Conservation (phyloP, 2,888 invertebrate genomes). For the Peribatodes rhomboidaria region DNA sequence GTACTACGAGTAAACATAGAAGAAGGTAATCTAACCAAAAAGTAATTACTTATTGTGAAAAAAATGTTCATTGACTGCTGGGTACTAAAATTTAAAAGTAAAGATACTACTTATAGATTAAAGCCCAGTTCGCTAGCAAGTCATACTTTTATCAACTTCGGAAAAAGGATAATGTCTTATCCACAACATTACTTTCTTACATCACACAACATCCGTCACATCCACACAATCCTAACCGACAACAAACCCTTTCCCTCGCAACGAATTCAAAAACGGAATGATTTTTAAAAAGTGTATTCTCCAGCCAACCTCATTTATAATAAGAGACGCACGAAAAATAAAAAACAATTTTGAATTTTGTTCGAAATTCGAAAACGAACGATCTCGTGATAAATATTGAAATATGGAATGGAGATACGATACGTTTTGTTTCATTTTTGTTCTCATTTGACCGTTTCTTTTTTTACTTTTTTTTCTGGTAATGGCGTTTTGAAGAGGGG, state of each 20-base stretch:
- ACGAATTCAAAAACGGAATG: slow-evolving; percentile 72
- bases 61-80: too few species aligned
- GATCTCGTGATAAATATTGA: slow-evolving; percentile 85
- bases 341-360: slow-evolving; percentile 76
- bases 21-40: too few species aligned
- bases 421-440: slow-evolving; percentile 74
- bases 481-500: slow-evolving; percentile 73
- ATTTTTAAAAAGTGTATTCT: slow-evolving; percentile 70
- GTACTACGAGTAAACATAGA: too few species aligned
- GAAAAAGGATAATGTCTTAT: background rate
- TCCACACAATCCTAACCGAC: slow-evolving; percentile 15
- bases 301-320: slow-evolving; percentile 77
- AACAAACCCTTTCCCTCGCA: slow-evolving; percentile 47
- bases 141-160: too few species aligned
- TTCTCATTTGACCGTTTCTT: slow-evolving; percentile 54
- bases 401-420: slow-evolving; percentile 82
- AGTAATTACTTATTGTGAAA: too few species aligned
- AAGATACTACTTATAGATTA: too few species aligned
- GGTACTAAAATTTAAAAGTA: too few species aligned
- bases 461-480: slow-evolving; percentile 53
- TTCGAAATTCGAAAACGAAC: slow-evolving; percentile 83
- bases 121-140: too few species aligned
- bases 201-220: slow-evolving; percentile 37
- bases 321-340: slow-evolving; percentile 58
- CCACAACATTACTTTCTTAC: slow-evolving; percentile 6